These are phyloP conservation scores for Sminthurinus aureus DNA, from an alignment of 2,888 invertebrate species.

Conservation along the genomic window DNA sequence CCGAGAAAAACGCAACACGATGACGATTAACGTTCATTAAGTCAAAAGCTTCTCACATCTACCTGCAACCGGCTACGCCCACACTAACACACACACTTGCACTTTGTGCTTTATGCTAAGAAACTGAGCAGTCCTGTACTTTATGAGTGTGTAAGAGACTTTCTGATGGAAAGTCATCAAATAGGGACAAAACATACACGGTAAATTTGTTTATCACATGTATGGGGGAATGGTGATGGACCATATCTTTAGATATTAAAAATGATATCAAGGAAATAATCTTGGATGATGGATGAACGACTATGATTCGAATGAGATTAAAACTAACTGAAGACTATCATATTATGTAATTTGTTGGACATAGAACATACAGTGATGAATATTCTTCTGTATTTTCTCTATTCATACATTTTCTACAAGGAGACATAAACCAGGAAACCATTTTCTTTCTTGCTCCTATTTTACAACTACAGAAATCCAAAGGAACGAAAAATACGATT, in stretches of 20 bases:
- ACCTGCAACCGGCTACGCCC: slow-evolving; percentile 26
- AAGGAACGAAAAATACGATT: background rate
- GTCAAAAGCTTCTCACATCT: slow-evolving; percentile 39
- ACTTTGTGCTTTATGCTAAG: background rate
- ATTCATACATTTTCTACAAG: background rate
- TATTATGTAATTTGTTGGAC: background rate
- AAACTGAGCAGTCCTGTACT: background rate
- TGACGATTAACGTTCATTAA: slow-evolving; percentile 45
- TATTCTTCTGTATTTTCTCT: background rate
- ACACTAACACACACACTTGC: slow-evolving; percentile 12
- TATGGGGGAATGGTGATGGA: background rate
- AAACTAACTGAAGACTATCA: background rate
- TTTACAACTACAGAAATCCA: background rate
- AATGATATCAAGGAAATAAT: background rate
- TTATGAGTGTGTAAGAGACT: background rate
- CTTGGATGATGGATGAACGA: slow-evolving; percentile 6
- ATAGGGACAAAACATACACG: background rate
- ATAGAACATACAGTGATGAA: no score
- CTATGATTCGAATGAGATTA: background rate
- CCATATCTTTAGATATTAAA: background rate
- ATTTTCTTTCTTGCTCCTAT: slow-evolving; percentile 2
- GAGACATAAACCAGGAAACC: slow-evolving; percentile 24
- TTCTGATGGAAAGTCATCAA: background rate
- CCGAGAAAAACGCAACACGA: slow-evolving; percentile 35
- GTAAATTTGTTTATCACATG: background rate